Evolutionary conservation across 2,888 invertebrate species (phyloP), one percentile per base, ranked within the genome.

Genomic region (Eilema sororculum): DNA sequence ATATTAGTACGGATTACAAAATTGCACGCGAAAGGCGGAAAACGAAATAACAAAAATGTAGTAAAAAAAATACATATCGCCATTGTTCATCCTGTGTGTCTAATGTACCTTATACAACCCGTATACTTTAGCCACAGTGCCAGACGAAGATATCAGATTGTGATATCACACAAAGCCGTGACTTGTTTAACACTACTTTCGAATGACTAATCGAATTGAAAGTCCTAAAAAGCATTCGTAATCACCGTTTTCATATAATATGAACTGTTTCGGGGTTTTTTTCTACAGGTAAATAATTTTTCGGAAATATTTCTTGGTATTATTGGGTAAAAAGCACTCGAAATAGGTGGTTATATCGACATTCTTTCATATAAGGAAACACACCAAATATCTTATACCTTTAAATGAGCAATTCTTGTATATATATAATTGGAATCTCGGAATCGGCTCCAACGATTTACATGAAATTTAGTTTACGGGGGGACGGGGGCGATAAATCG

Each of bases 151-250:
- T 63, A 63, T 41, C 20, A 28, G 46, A 67, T 63, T 41, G 41
- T 58, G 62, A 62, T 65, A 24, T 63, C 62, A 62, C 57, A 75
- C 61, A 69, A 28, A 64, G 58, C 33, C 70, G 66, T 72, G 68
- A 71, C 28, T 74, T 75, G 76, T 52, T 65, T 68, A 69, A 62
- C 72, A 68, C 73, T 69, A 77, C 76, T 81, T 81, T 78, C 72
- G 65, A 79, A 78, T 67, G 62, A 74, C 52, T 69, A 58, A 67
- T 68, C 37, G 24, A 33, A 46, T 41, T n/a, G 72, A 73, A 74
- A 74, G 68, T 74, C 65, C 78, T 73, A 64, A 46, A 28, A 52
- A 69, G 71, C 68, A 69, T 70, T 80, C 73, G 63, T 69, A 52
- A 52, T n/a, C 52, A 52, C 9, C n/a, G 8, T 41, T 41, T 41